Evolutionary conservation across 1,140 invertebrate species (phyloP), one percentile per base, ranked within the genome.

Genomic region (Drosophila grimshawi): DNA sequence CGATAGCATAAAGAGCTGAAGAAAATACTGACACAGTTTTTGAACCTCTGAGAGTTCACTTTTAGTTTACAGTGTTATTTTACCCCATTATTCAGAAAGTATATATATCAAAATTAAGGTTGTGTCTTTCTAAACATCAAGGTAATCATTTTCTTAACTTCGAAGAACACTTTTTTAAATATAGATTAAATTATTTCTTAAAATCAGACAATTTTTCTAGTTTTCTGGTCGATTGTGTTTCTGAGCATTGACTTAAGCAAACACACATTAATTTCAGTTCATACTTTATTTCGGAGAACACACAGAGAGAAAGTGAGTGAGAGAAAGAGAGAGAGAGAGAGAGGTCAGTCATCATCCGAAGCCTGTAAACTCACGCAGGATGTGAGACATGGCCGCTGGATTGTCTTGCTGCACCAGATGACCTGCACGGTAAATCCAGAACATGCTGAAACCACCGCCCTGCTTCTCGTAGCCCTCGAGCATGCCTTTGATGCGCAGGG

Each of bases 381-480:
- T 92, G 19, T 91, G 67, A 0, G 67, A 68, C 91, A 92, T 92
- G 3, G 79, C 91, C 11, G 64, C 74, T 0, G 91, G 91, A 71
- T 92, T 92, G 10, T 92, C 91, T 43, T 81, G 92, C 65, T 92
- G 92, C 4, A 95, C 94, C 93, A 95, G 94, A 82, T 95, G 94
- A 7, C 94, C 94, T 45, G 94, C 94, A 45, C 94, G 92, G 8
- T 94, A 89, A 48, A 97, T 94, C 95, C 96, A 97, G 81, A 96
- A 97, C 90, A 97, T 94, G 29, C 93, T 92, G 32, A 97, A 95
- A 61, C 95, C 95, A 11, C 94, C 94, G 59, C 94, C 94, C 2
- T 92, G 88, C 80, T 96, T 96, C 41, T 94, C 93, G 80, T 95
- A 96, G 4, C 95, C 96, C 79, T 95, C 95, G 11, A 95, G 93